Conservation (phyloP, 2,113 vertebrate species). For the Embiotoca jacksoni region DNA sequence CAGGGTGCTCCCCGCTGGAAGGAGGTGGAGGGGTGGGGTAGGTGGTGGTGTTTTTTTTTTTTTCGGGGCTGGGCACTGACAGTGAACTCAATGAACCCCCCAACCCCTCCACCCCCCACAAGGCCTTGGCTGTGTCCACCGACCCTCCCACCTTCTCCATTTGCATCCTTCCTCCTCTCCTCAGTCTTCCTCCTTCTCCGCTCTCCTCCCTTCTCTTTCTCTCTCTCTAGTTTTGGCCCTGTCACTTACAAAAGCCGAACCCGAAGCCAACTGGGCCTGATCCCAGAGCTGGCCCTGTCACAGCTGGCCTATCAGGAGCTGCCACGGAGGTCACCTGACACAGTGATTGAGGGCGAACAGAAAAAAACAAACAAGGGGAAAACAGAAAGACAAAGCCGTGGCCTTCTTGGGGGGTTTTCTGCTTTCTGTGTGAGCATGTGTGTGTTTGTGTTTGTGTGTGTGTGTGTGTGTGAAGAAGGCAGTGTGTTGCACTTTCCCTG, state of each 20-base stretch:
- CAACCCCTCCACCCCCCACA: conserved; percentile 71
- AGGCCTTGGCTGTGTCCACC: conserved; percentile 59
- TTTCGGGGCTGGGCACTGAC: conserved; percentile 48
- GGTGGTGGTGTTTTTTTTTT: conserved; percentile 21
- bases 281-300: conserved; percentile 75
- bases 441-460: conserved; percentile 10
- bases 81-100: conserved; percentile 83
- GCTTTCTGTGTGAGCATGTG: conserved; percentile 17
- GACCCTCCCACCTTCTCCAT: conserved; percentile 61
- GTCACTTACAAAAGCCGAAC: conserved; percentile 70
- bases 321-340: conserved; percentile 71
- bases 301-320: conserved; percentile 68
- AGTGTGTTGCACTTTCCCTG: conserved; percentile 7
- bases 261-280: conserved; percentile 77
- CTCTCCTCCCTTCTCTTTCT: conserved; percentile 31
- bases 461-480: background rate
- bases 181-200: conserved; percentile 48
- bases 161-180: conserved; percentile 54
- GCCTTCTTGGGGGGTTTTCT: conserved; percentile 37
- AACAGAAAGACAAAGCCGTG: conserved; percentile 55
- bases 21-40: conserved; percentile 42
- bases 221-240: conserved; percentile 46
- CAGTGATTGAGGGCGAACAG: conserved; percentile 57
- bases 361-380: conserved; percentile 47
- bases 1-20: conserved; percentile 61